phyloP scores from a whole-genome alignment of 2,888 invertebrate species.

The Odontothrips loti region DNA sequence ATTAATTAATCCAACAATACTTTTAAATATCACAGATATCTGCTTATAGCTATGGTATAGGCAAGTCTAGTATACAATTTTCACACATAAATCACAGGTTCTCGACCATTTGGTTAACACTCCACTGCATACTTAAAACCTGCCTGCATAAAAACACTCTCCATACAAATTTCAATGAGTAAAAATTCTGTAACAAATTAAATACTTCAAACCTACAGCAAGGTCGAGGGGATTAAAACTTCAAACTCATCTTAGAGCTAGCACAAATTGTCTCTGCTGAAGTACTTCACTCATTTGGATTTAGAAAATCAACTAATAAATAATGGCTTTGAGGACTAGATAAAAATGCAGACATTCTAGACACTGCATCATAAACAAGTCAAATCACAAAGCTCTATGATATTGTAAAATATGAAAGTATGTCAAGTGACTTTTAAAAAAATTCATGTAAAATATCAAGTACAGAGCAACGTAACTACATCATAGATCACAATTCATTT shows the following conservation, averaged over 20 bases:
- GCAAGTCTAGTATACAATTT: too few relatives aligned
- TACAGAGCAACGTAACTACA: background rate
- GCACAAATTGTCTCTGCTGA: background rate
- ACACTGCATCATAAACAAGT: too few relatives aligned
- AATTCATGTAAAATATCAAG: background rate
- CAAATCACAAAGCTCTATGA: too few relatives aligned
- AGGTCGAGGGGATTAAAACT: background rate
- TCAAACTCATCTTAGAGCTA: background rate
- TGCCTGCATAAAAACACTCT: background rate
- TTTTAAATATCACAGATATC: conserved; percentile 2
- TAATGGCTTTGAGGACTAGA: background rate
- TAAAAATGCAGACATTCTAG: background rate
- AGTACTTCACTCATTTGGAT: background rate
- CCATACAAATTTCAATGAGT: background rate
- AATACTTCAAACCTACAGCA: background rate
- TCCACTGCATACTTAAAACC: too few relatives aligned
- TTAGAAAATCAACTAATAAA: background rate
- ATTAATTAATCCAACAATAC: background rate
- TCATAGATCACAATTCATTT: background rate
- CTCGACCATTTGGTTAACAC: background rate
- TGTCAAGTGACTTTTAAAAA: too few relatives aligned
- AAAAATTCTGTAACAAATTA: background rate
- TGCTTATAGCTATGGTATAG: background rate
- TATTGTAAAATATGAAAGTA: too few relatives aligned
- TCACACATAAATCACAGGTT: too few relatives aligned